phyloP scores from a whole-genome alignment of 2,797 vertebrate genomes.

The Schizopygopsis malacanthus region DNA sequence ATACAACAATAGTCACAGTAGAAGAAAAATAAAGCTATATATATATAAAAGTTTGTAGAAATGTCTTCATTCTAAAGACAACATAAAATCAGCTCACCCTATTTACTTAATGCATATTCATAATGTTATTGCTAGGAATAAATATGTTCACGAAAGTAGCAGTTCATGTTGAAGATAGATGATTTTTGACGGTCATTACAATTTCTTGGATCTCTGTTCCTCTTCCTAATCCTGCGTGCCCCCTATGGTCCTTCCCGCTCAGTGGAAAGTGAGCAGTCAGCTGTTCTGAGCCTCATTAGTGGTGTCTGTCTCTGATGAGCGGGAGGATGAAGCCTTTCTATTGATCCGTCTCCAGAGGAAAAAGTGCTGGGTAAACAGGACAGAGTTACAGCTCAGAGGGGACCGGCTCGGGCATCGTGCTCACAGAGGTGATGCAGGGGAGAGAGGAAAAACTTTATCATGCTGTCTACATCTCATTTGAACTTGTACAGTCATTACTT shows the following conservation, averaged over 20 bases:
- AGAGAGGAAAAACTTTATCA: neutral
- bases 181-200: neutral
- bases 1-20: neutral
- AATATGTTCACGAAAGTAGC: neutral
- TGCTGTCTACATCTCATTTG: neutral
- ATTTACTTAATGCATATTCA: neutral
- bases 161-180: neutral
- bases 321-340: constrained; percentile 61
- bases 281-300: constrained; percentile 64
- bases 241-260: constrained; percentile 22
- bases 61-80: neutral
- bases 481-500: neutral
- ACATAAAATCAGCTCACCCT: neutral
- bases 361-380: constrained; percentile 62
- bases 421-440: constrained; percentile 17
- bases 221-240: constrained; percentile 27
- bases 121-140: neutral
- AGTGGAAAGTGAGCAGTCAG: constrained; percentile 59
- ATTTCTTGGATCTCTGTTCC: neutral
- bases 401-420: constrained; percentile 3
- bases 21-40: neutral
- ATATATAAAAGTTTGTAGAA: neutral
- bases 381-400: constrained; percentile 33
- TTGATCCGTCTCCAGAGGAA: constrained; percentile 60
- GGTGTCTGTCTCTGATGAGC: constrained; percentile 60